A percentile compares a stretch with the other conserved stretches of the same genome.
Conservation (phyloP, 2,113 vertebrate genomes). For the Ranitomeya variabilis region DNA sequence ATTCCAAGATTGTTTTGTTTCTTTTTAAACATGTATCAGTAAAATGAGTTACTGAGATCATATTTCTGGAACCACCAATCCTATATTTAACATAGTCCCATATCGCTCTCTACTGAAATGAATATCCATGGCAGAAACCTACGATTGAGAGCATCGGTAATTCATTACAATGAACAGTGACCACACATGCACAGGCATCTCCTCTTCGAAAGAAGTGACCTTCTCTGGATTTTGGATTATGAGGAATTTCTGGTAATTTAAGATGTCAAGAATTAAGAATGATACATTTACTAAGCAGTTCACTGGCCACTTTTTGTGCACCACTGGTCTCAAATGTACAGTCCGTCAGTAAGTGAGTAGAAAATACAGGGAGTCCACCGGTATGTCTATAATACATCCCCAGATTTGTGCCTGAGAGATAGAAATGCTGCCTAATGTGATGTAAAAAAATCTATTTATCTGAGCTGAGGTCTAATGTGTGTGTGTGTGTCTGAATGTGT, state of each 20-base stretch:
- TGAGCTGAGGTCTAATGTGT: slow-evolving; percentile 5
- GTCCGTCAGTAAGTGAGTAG: background rate
- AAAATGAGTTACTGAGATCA: background rate
- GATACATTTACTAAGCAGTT: background rate
- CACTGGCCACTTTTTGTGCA: background rate
- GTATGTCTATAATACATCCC: background rate
- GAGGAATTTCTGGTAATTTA: background rate
- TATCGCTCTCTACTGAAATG: background rate
- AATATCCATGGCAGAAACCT: background rate
- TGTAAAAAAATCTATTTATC: slow-evolving; percentile 20
- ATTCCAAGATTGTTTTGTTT: background rate
- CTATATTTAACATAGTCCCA: background rate
- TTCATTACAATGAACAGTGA: background rate
- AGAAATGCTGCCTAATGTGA: slow-evolving; percentile 16
- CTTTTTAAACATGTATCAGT: background rate
- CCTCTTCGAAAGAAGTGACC: background rate
- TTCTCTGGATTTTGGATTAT: background rate
- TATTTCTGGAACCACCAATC: background rate
- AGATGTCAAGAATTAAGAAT: background rate
- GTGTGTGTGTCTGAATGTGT: slow-evolving; percentile 2
- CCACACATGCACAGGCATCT: background rate
- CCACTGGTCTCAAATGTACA: background rate
- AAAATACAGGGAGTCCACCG: background rate
- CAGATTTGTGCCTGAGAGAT: slow-evolving; percentile 41
- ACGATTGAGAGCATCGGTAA: background rate